These are phyloP conservation scores for Leuciscus idus DNA, from an alignment of 2,113 vertebrate genomes.

Conservation along the genomic window DNA sequence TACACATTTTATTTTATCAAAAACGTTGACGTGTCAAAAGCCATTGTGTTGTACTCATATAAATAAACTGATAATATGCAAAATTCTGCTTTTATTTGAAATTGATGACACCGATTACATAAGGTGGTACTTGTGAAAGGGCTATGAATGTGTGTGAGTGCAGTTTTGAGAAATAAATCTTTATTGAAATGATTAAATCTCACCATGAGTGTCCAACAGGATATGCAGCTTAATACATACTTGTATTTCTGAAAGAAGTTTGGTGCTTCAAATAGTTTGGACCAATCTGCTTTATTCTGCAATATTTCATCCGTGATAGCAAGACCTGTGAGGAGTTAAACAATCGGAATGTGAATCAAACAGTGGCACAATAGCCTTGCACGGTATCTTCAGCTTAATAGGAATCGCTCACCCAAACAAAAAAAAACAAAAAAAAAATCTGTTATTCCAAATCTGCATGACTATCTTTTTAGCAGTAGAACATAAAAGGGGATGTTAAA, in stretches of 20 bases:
- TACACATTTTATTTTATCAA: constrained; percentile 33
- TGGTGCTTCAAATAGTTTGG: constrained; percentile 93
- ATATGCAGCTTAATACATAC: constrained; percentile 92
- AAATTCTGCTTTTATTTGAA: constrained; percentile 50
- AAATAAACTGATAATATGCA: constrained; percentile 26
- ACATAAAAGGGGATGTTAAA: not conserved
- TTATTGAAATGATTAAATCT: constrained; percentile 66
- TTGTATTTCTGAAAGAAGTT: constrained; percentile 97
- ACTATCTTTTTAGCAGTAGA: not conserved
- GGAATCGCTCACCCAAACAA: not conserved
- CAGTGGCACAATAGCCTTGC: not conserved
- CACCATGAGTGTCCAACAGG: constrained; percentile 67
- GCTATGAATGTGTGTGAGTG: constrained; percentile 45
- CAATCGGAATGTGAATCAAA: not conserved
- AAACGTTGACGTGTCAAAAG: constrained; percentile 21
- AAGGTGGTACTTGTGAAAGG: not conserved
- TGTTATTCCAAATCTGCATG: not conserved
- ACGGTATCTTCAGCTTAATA: not conserved
- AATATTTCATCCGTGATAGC: constrained; percentile 91
- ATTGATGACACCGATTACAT: constrained; percentile 10
- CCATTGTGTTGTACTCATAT: constrained; percentile 25
- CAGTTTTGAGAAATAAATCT: constrained; percentile 55
- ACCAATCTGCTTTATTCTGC: constrained; percentile 91
- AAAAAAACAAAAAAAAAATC: no score
- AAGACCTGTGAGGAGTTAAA: constrained; percentile 76